Evolutionary conservation across 2,797 vertebrate genomes (phyloP).

Genomic region (Melanogrammus aeglefinus): DNA sequence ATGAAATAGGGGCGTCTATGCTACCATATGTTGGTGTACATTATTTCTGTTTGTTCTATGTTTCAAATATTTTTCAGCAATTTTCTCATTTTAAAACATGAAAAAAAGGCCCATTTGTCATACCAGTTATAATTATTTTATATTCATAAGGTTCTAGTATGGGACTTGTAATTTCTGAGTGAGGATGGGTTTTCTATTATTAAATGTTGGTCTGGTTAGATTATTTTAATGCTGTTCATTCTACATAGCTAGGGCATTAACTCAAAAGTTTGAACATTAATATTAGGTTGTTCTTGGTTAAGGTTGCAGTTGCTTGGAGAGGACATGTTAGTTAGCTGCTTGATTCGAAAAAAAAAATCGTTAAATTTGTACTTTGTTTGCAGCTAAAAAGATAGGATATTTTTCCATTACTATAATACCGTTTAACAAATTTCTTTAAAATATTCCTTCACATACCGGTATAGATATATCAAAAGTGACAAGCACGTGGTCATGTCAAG

Average conservation of each 20-base stretch:
- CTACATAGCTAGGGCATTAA: neutral
- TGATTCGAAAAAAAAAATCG: neutral
- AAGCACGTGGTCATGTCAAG: conserved; percentile 12
- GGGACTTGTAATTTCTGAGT: neutral
- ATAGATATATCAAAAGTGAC: neutral
- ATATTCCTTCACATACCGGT: neutral
- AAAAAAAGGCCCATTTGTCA: neutral
- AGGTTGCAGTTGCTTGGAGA: neutral
- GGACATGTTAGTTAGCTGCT: neutral
- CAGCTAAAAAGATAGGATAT: too few species aligned
- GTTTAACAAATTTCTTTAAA: neutral
- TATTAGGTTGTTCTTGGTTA: neutral
- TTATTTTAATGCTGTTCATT: neutral
- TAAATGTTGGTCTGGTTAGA: neutral
- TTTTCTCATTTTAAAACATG: neutral
- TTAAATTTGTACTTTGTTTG: too few species aligned
- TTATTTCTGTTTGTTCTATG: neutral
- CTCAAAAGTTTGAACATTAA: neutral
- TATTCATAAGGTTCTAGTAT: neutral
- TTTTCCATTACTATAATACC: too few species aligned
- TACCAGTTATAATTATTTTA: neutral
- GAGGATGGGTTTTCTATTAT: neutral
- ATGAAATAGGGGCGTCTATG: neutral
- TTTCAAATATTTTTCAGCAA: neutral
- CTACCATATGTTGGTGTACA: neutral